Base-by-base conservation (phyloP, 2,888 invertebrate species). In the Bruchidius siliquastri region DNA sequence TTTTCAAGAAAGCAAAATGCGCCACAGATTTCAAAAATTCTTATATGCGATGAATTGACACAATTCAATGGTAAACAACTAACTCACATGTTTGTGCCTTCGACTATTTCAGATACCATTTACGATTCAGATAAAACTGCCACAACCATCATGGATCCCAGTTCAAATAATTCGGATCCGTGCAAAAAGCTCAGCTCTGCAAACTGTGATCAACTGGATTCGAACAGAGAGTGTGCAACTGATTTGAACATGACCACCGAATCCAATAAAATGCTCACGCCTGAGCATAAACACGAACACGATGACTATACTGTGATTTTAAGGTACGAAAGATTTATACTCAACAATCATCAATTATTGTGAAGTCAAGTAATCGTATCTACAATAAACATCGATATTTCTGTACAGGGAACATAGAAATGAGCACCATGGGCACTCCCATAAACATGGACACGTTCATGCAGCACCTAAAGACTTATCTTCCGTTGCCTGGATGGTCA, bases 401-500 rank as follows among this genome's bases (percentile, higher is more conserved):
- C n/a, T n/a, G n/a, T 49, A 18, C 49, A 49, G 93, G 87, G 92
- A 93, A 80, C 93, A 93, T 80, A 92, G 92, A 22, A 90, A 90
- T 66, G 90, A 90, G 0, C 95, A 95, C 87, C 95, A 96, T 84
- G 95, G 95, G 0, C 96, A 96, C 82, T 94, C 94, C 0, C 96
- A 96, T 85, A 90, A 94, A 0, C 96, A 96, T 84, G 94, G 94
- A 0, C 96, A 96, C 82, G 94, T 95, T 8, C 95, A 95, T 87
- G 93, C 94, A 49, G 94, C 95, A 0, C 95, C 96, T 0, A 91
- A 93, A 49, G 92, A 94, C 77, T 90, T 96, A 84, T 93, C 94
- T 8, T 94, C 95, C 4, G 96, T 97, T 0, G 97, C 96, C 0
- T 96, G 96, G 96, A 97, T 97, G 96, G 96, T 98, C 74, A 93